Evolutionary conservation across 2,888 invertebrate genomes (phyloP).

Genomic region (Parnassius apollo): DNA sequence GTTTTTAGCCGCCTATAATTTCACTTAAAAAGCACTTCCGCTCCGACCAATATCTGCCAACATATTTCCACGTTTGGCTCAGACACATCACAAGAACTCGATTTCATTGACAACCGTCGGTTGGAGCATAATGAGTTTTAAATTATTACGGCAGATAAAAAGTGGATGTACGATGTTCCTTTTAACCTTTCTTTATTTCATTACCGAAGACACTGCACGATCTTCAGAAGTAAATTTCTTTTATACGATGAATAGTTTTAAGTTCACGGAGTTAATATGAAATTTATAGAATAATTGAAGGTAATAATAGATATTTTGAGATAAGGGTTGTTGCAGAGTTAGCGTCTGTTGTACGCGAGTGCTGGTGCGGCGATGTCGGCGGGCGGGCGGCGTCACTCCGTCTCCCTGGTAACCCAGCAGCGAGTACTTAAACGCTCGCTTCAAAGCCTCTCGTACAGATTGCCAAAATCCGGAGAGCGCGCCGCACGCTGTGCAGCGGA

Average conservation of each 20-base stretch:
- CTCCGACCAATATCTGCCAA: constrained; percentile 77
- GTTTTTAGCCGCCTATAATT: constrained; percentile 73
- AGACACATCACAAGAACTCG: constrained; percentile 78
- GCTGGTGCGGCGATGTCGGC: constrained; percentile 32
- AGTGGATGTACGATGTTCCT: constrained; percentile 56
- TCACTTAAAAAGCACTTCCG: constrained; percentile 76
- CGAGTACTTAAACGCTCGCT: constrained; percentile 64
- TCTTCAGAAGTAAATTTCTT: constrained; percentile 31
- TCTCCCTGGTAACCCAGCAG: constrained; percentile 67
- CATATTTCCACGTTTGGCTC: constrained; percentile 74
- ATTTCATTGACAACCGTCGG: constrained; percentile 76
- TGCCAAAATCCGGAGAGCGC: constrained; percentile 73
- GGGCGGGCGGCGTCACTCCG: constrained; percentile 61
- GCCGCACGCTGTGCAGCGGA: constrained; percentile 77
- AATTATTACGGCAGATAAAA: constrained; percentile 78
- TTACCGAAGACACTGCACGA: constrained; percentile 56
- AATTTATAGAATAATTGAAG: no score
- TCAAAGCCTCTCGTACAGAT: constrained; percentile 56
- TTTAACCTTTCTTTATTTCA: constrained; percentile 68
- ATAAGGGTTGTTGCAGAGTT: constrained; percentile 9
- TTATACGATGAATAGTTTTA: background rate
- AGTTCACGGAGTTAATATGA: no score
- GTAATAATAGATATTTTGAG: background rate
- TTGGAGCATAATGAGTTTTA: constrained; percentile 77
- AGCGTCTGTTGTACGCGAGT: constrained; percentile 33